These are phyloP conservation scores for Drosophila ohnishii DNA, from an alignment of 1,140 invertebrate genomes.

Conservation along the genomic window DNA sequence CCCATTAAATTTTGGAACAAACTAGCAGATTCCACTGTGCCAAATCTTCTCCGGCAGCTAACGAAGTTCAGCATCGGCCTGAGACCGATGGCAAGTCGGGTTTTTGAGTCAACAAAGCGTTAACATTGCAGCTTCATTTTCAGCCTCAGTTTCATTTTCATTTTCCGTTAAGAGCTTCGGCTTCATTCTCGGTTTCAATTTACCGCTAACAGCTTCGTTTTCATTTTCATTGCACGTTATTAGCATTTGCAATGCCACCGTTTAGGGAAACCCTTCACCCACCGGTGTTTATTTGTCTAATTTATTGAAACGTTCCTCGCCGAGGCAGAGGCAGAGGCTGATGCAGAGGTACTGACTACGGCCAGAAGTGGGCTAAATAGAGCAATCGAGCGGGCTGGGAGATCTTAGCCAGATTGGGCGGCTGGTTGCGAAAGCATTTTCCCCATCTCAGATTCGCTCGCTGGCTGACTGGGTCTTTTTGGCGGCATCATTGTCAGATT, in stretches of 20 bases:
- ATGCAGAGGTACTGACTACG: not conserved
- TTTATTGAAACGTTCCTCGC: slow-evolving; percentile 64
- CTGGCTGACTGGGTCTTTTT: slow-evolving; percentile 56
- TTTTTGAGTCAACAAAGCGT: slow-evolving; percentile 63
- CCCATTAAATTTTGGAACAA: not conserved
- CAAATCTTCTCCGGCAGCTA: slow-evolving; percentile 21
- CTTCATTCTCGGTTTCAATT: slow-evolving; percentile 58
- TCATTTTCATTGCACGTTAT: slow-evolving; percentile 58
- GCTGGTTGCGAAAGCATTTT: slow-evolving; percentile 67
- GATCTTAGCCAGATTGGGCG: slow-evolving; percentile 62
- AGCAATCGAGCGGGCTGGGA: slow-evolving; percentile 60
- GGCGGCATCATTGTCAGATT: slow-evolving; percentile 65
- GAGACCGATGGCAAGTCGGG: slow-evolving; percentile 20
- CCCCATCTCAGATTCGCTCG: slow-evolving; percentile 39
- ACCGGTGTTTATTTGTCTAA: slow-evolving; percentile 76
- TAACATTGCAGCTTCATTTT: slow-evolving; percentile 72
- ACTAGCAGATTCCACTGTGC: slow-evolving; percentile 22
- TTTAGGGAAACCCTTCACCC: slow-evolving; percentile 73
- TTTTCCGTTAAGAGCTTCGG: slow-evolving; percentile 27
- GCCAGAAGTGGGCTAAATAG: slow-evolving; percentile 69
- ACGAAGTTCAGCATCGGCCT: slow-evolving; percentile 31
- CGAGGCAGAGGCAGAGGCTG: not conserved
- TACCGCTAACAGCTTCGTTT: slow-evolving; percentile 58
- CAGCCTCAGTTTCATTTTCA: slow-evolving; percentile 49
- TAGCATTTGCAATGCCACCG: slow-evolving; percentile 71